A percentile compares a stretch with the other conserved stretches of the same genome.
Conservation (phyloP, 2,888 invertebrate genomes). For the Sinodicranocentrus sp. region DNA sequence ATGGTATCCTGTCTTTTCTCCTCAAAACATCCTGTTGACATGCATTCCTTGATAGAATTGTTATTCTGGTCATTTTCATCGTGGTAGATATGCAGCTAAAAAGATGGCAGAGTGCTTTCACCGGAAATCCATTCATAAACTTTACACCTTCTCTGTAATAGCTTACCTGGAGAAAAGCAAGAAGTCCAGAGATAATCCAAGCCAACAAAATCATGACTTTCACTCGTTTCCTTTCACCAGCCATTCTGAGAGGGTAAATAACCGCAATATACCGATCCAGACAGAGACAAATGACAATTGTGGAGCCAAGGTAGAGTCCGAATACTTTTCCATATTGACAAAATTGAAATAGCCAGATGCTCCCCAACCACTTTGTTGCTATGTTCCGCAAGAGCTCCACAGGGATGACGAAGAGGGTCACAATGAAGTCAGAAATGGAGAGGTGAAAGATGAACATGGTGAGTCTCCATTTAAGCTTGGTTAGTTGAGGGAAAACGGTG, state of each 20-base stretch:
- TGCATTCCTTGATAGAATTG: no score
- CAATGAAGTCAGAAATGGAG: conserved; percentile 88
- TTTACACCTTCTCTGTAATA: no score
- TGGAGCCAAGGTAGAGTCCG: conserved; percentile 87
- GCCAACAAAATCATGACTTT: conserved; percentile 85
- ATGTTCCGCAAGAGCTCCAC: conserved; percentile 81
- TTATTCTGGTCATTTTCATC: no score
- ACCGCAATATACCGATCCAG: conserved; percentile 85
- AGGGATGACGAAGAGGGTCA: conserved; percentile 88
- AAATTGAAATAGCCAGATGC: conserved; percentile 86
- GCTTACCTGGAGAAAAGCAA: conserved; percentile 87
- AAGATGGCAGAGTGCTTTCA: no score
- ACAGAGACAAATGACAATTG: conserved; percentile 76
- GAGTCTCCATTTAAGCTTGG: conserved; percentile 85
- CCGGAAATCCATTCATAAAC: no score
- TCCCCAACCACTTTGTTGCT: conserved; percentile 87
- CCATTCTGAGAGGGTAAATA: conserved; percentile 84
- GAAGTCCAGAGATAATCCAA: conserved; percentile 84
- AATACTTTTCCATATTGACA: conserved; percentile 86
- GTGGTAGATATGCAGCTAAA: no score
- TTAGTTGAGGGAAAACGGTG: conserved; percentile 82
- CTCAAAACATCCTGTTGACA: no score
- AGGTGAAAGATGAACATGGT: conserved; percentile 85
- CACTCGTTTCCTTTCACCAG: conserved; percentile 82
- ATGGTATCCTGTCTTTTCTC: no score